A percentile compares a stretch with the other conserved stretches of the same genome.
These are phyloP conservation scores for Scyliorhinus canicula DNA, from an alignment of 2,797 vertebrate species.

Conservation along the genomic window DNA sequence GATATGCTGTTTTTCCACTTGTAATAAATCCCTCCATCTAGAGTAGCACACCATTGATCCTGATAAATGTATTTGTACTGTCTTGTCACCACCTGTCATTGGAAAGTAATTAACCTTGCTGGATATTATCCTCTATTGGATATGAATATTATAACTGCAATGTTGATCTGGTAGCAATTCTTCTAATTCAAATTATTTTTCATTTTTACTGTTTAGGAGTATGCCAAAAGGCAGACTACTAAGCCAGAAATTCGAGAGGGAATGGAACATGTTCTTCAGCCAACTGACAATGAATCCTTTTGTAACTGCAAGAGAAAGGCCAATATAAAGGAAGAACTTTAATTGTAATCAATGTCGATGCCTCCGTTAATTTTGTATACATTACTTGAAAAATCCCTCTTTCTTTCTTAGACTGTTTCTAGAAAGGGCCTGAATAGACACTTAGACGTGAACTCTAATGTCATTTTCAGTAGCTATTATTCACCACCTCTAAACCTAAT, in stretches of 20 bases:
- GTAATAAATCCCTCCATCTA: not conserved
- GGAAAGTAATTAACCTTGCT: not conserved
- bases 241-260: conserved; percentile 62
- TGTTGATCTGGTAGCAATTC: not conserved
- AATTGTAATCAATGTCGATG: conserved; percentile 37
- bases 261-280: conserved; percentile 69
- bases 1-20: not conserved
- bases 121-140: too few species aligned
- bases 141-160: not conserved
- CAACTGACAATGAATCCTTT: conserved; percentile 55
- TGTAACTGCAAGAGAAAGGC: conserved; percentile 60
- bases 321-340: conserved; percentile 62
- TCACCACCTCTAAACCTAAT: not conserved
- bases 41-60: not conserved
- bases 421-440: not conserved
- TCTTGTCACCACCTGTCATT: too few species aligned
- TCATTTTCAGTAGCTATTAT: not conserved
- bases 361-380: conserved; percentile 1
- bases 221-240: conserved; percentile 61
- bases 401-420: not conserved
- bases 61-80: not conserved
- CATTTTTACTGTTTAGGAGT: conserved; percentile 58
- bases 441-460: not conserved
- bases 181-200: not conserved
- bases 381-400: conserved; percentile 23